phyloP scores from a whole-genome alignment of 2,797 vertebrate species.

The Gephyroberyx darwinii region DNA sequence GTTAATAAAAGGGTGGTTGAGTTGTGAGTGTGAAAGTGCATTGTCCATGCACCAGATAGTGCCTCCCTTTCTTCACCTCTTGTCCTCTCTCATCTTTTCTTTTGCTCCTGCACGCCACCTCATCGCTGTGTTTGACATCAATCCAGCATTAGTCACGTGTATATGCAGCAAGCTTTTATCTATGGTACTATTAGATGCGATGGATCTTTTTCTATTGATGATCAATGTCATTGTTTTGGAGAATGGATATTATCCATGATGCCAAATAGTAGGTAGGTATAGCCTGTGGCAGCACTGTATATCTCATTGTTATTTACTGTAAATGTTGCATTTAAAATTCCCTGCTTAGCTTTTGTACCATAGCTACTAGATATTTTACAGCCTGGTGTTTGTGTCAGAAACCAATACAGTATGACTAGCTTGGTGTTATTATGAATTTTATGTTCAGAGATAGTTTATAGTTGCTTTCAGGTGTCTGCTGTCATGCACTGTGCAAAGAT shows the following conservation, averaged over 20 bases:
- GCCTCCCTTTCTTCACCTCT: constrained; percentile 71
- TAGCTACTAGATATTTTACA: constrained; percentile 58
- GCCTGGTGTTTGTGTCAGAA: constrained; percentile 50
- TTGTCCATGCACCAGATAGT: constrained; percentile 75
- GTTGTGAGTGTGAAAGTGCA: constrained; percentile 55
- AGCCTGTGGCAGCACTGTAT: constrained; percentile 45
- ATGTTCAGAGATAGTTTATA: constrained; percentile 40
- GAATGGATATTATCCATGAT: constrained; percentile 66
- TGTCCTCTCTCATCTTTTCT: constrained; percentile 28
- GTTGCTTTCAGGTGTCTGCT: constrained; percentile 38
- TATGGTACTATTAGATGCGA: constrained; percentile 38
- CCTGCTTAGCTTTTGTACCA: constrained; percentile 51
- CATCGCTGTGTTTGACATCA: constrained; percentile 31
- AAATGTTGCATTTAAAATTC: constrained; percentile 56
- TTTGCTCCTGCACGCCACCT: constrained; percentile 7
- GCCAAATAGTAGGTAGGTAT: constrained; percentile 53
- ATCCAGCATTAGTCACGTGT: constrained; percentile 34
- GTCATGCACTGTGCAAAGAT: constrained; percentile 43
- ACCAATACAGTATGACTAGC: constrained; percentile 49
- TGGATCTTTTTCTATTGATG: constrained; percentile 40
- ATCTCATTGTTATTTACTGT: constrained; percentile 51
- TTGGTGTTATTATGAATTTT: constrained; percentile 35
- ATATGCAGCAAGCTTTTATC: constrained; percentile 48
- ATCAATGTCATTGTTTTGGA: constrained; percentile 50
- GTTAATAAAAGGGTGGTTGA: constrained; percentile 41